Evolutionary conservation across 2,113 vertebrate species (phyloP), one percentile per base, ranked within the genome.

Genomic region (Plecturocebus donacophilus): DNA sequence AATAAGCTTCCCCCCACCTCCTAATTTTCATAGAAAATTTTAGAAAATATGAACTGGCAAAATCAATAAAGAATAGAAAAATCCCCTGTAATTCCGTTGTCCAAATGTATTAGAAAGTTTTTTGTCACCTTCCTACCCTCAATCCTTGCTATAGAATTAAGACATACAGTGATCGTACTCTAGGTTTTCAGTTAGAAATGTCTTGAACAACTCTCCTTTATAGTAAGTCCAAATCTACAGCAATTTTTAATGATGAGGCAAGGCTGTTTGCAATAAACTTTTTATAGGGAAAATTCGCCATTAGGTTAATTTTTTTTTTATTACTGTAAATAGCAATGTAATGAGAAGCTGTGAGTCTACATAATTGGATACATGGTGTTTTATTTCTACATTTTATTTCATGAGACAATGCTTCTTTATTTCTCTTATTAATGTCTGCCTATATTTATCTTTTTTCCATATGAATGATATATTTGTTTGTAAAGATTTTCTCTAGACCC

Each of bases 311-410:
- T 83, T 76, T 93, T 90, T 90, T 76, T 73, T 75, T 54, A 79
- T 61, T 47, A 49, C 27, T 75, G 64, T 70, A 71, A 73, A n/a
- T 14, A 58, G 56, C n/a, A 5, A 61, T 61, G 7, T 4, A 45
- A 92, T 71, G 40, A 79, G 25, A 85, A 94, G 17, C 14, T 14
- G 70, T 45, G 2, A 38, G 0, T 49, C 35, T 68, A 32, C 3
- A 6, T 61, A 90, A 38, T 70, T 27, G 40, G 30, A 81, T 90
- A 71, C 32, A 2, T 32, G 5, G 27, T 81, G 14, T 70, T 94
- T 79, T 64, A 10, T 90, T 92, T 49, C 9, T 92, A 73, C 47
- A 20, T 4, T 56, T 95, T 56, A 6, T 95, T 95, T 96, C 45
- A 42, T 47, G 61, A 92, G 1, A 47, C 35, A 45, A 38, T 82